These are phyloP conservation scores for Huso huso DNA, from an alignment of 2,797 vertebrate species.

Conservation along the genomic window DNA sequence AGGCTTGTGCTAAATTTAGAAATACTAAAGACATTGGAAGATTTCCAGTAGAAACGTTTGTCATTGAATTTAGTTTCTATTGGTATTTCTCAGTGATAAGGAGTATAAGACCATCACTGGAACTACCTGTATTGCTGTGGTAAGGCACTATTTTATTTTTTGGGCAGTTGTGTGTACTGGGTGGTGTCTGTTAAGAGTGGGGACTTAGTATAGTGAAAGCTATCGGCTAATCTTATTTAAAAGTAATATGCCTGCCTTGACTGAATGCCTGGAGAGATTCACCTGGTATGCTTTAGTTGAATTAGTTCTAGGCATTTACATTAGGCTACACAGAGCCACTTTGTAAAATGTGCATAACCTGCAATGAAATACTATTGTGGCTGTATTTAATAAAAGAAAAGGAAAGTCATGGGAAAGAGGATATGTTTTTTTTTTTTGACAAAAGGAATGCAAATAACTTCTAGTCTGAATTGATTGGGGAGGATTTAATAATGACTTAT, in stretches of 20 bases:
- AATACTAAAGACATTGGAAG: constrained; percentile 1
- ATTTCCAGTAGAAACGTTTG: no score
- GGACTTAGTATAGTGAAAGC: constrained; percentile 44
- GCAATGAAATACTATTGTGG: constrained; percentile 70
- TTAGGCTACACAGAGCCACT: constrained; percentile 58
- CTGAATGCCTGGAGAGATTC: constrained; percentile 66
- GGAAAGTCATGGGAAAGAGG: constrained; percentile 70
- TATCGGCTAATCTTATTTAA: constrained; percentile 65
- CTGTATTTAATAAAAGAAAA: constrained; percentile 74
- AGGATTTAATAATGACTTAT: constrained; percentile 93
- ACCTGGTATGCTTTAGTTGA: constrained; percentile 64
- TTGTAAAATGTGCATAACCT: constrained; percentile 61
- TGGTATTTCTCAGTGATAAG: constrained; percentile 11
- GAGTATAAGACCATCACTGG: constrained; percentile 26
- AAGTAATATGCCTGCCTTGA: constrained; percentile 71
- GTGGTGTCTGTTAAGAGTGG: constrained; percentile 9
- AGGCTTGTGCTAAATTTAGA: neutral
- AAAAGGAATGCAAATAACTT: constrained; percentile 77
- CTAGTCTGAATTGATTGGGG: constrained; percentile 74
- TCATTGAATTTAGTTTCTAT: constrained; percentile 4
- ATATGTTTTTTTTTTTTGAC: constrained; percentile 72
- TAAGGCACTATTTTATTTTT: constrained; percentile 5
- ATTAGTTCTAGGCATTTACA: constrained; percentile 58
- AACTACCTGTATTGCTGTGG: constrained; percentile 29
- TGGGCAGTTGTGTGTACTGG: neutral